Evolutionary conservation across 2,797 vertebrate genomes (phyloP).

Genomic region (Thaleichthys pacificus): DNA sequence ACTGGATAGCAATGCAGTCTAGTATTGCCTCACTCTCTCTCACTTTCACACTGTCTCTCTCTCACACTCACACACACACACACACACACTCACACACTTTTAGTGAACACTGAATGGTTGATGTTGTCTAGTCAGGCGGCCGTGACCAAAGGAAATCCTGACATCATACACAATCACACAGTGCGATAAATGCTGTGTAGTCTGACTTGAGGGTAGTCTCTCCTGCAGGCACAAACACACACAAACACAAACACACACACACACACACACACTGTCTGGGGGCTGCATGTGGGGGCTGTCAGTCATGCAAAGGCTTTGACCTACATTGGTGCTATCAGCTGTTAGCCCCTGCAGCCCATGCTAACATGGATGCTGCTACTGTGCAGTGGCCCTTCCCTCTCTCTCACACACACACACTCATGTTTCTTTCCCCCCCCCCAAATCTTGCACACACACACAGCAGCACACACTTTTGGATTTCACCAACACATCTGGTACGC

Average conservation of each 20-base stretch:
- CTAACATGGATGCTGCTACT: constrained; percentile 9
- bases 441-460: neutral
- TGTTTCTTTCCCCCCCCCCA: neutral
- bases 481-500: no score
- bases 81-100: neutral
- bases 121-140: no score
- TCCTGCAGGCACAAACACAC: neutral
- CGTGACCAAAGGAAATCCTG: no score
- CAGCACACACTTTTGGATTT: neutral
- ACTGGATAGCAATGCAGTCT: no score
- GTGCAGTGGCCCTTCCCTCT: neutral
- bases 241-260: neutral
- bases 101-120: neutral
- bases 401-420: neutral
- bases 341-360: constrained; percentile 12
- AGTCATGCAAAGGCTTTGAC: constrained; percentile 19
- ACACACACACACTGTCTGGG: no score
- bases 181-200: neutral
- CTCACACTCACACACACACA: neutral
- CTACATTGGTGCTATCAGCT: constrained; percentile 30
- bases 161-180: no score
- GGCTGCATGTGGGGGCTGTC: neutral
- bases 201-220: no score
- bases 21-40: neutral
- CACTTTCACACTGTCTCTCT: no score